Conservation (phyloP, 2,888 invertebrate genomes). For the Habroteleia sp. region DNA sequence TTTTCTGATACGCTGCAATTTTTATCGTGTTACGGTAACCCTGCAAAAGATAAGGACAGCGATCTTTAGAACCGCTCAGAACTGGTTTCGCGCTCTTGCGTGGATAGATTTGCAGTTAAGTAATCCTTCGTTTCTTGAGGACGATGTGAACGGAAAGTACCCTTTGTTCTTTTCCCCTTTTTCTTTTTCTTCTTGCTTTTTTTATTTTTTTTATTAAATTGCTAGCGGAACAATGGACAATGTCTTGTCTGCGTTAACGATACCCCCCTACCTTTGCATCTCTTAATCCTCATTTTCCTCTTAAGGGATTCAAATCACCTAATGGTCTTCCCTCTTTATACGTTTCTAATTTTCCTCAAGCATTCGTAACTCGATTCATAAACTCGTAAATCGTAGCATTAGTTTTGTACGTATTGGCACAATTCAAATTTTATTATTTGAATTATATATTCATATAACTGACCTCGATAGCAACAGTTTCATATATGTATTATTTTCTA, state of each 20-base stretch:
- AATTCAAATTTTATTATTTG: too few species aligned
- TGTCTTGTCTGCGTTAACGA: slow-evolving; percentile 14
- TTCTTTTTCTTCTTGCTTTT: slow-evolving; percentile 1
- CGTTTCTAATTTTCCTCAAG: too few species aligned
- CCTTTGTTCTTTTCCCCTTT: slow-evolving; percentile 21
- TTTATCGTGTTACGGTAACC: slow-evolving; percentile 19
- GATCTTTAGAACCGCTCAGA: slow-evolving; percentile 16
- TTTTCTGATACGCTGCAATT: not conserved
- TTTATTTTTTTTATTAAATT: slow-evolving; percentile 30
- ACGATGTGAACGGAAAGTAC: slow-evolving; percentile 12
- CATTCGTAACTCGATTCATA: too few species aligned
- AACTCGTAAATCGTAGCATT: too few species aligned
- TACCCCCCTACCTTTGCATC: slow-evolving; percentile 11
- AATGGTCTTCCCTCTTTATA: not conserved
- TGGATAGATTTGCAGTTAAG: slow-evolving; percentile 33
- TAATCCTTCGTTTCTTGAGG: slow-evolving; percentile 23
- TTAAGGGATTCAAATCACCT: not conserved
- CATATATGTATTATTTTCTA: too few species aligned
- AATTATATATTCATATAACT: too few species aligned
- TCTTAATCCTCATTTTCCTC: slow-evolving; percentile 10
- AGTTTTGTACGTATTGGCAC: too few species aligned
- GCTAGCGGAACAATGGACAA: slow-evolving; percentile 37
- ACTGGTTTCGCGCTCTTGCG: slow-evolving; percentile 38
- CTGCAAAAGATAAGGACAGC: slow-evolving; percentile 9
- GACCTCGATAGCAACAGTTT: too few species aligned